These are phyloP conservation scores for Steromphala cineraria DNA, from an alignment of 2,888 invertebrate genomes.

Conservation along the genomic window DNA sequence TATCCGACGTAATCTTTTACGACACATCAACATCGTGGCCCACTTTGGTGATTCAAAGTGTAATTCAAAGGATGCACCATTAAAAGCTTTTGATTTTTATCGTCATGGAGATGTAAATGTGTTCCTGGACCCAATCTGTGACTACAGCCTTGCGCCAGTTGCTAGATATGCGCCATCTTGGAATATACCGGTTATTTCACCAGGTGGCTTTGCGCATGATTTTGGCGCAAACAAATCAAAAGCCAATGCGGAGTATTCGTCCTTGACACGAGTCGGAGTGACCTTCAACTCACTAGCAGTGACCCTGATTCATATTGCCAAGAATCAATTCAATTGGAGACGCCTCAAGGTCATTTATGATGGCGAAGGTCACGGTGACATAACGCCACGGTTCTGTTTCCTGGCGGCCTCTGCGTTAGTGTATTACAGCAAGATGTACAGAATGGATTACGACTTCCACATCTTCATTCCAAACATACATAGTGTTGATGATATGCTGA, in stretches of 20 bases:
- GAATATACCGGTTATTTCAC: conserved; percentile 91
- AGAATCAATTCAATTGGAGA: conserved; percentile 40
- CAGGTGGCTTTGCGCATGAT: conserved; percentile 62
- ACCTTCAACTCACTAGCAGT: conserved; percentile 49
- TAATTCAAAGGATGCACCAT: conserved; percentile 44
- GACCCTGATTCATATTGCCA: conserved; percentile 34
- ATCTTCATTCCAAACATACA: conserved; percentile 17
- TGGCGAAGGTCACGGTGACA: conserved; percentile 83
- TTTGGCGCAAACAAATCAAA: conserved; percentile 46
- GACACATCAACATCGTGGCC: conserved; percentile 23
- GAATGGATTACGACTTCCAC: conserved; percentile 19
- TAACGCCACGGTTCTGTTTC: conserved; percentile 83
- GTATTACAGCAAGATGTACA: conserved; percentile 76
- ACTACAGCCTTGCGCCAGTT: conserved; percentile 83
- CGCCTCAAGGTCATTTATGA: conserved; percentile 83
- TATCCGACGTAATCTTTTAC: not conserved
- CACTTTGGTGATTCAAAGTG: conserved; percentile 47
- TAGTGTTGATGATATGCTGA: conserved; percentile 59
- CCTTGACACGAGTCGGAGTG: conserved; percentile 57
- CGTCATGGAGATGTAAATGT: conserved; percentile 41
- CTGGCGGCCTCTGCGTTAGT: conserved; percentile 82
- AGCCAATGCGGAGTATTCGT: conserved; percentile 37
- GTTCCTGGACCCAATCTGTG: not conserved
- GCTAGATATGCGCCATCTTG: conserved; percentile 90
- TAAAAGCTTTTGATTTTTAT: conserved; percentile 51